Base-by-base conservation (phyloP, 1,140 invertebrate species). In the Adelges cooleyi region DNA sequence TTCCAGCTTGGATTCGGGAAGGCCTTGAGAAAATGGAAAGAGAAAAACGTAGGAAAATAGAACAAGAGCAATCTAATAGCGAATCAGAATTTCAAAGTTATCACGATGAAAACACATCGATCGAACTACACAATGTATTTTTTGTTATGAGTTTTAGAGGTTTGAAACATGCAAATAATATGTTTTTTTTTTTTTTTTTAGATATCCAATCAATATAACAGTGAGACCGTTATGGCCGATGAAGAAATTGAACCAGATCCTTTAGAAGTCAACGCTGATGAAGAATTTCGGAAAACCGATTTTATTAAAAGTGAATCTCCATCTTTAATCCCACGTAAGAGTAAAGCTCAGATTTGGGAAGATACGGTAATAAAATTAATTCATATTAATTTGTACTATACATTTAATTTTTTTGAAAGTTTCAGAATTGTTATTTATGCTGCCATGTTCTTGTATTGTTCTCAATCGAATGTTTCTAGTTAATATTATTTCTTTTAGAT, bases 1-100 rank as follows among this genome's bases (percentile, higher is more conserved):
- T 98, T 23, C 95, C 95, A 48, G 89, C 88, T 5, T 98, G 95
- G 95, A 96, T 98, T 67, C 78, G 92, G 71, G 91, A 95, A 79
- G 92, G 94, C 36, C 76, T 98, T 66, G 94, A 97, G 74, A 97
- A 97, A 79, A 96, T 97, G 90, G 94, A 98, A 76, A 79, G 87
- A 51, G 93, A 97, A 69, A 97, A 97, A 75, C 84, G 86, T 71
- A 91, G 87, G 71, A 89, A 91, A 70, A 77, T 90, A 67, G 90
- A 95, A 74, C 83, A 82, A 51, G 86, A 90, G 71, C 79, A 82
- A 73, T 82, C 81, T 73, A 76, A 76, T 77, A 77, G 82, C 70
- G 80, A 85, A 76, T 79, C 86, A 74, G 74, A 84, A 81, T 81
- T 67, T 75, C 77, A 23, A 77, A 74, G 65, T 69, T 65, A 73